Evolutionary conservation across 2,888 invertebrate species (phyloP).

Genomic region (Melieria picta): DNA sequence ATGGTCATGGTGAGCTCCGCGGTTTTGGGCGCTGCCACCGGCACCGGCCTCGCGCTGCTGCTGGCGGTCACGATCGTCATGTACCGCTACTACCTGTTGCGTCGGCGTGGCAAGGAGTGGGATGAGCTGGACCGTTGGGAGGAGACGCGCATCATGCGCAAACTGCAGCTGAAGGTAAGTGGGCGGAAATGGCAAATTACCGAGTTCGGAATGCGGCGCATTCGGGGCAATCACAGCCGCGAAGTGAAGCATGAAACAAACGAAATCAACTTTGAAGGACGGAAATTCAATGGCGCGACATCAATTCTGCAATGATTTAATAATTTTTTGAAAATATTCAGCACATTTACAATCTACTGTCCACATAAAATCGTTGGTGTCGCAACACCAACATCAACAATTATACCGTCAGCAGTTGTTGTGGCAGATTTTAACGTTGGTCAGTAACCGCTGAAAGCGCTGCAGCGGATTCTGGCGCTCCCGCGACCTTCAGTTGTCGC

Average conservation of each 20-base stretch:
- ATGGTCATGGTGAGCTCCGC: slow-evolving; percentile 74
- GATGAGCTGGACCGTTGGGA: slow-evolving; percentile 70
- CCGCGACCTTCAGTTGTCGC: too few species aligned
- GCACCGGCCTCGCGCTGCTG: slow-evolving; percentile 73
- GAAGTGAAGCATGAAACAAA: not conserved
- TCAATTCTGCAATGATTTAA: too few species aligned
- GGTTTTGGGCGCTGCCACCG: slow-evolving; percentile 74
- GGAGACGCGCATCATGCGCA: slow-evolving; percentile 65
- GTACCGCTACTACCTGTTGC: slow-evolving; percentile 73
- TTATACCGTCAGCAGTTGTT: too few species aligned
- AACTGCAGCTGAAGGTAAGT: slow-evolving; percentile 63
- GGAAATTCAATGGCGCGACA: too few species aligned
- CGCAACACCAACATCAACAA: too few species aligned
- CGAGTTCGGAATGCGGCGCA: not conserved
- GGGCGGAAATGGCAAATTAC: not conserved
- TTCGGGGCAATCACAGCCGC: not conserved
- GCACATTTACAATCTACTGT: too few species aligned
- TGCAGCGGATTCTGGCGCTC: too few species aligned
- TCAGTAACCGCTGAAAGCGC: too few species aligned
- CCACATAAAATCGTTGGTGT: too few species aligned
- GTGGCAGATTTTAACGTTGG: too few species aligned
- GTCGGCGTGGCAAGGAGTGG: slow-evolving; percentile 72
- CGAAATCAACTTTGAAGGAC: too few species aligned
- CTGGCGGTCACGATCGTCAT: slow-evolving; percentile 75
- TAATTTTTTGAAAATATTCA: too few species aligned